Conservation (phyloP, 1,140 invertebrate species). For the Drosophila teissieri region DNA sequence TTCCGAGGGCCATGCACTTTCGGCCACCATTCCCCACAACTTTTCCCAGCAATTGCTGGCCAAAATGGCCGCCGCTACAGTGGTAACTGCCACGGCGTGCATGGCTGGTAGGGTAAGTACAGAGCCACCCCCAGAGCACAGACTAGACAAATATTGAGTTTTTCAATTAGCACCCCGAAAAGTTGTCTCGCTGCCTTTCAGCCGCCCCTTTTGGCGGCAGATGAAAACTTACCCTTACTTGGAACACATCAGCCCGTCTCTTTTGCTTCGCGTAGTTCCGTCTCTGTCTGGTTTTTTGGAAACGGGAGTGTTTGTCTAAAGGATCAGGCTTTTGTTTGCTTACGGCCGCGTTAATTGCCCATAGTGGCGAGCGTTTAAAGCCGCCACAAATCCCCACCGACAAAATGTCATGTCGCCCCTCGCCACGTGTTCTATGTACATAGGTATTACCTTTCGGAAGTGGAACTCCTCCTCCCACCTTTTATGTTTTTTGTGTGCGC, state of each 20-base stretch:
- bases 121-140: constrained; percentile 53
- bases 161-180: constrained; percentile 78
- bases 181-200: constrained; percentile 29
- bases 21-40: constrained; percentile 41
- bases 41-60: constrained; percentile 58
- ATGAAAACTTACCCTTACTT: constrained; percentile 31
- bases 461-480: constrained; percentile 9
- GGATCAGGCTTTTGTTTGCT: constrained; percentile 77
- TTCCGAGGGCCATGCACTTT: constrained; percentile 16
- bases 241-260: constrained; percentile 7
- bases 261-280: background rate
- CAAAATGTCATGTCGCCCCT: constrained; percentile 55
- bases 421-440: constrained; percentile 14
- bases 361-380: constrained; percentile 82
- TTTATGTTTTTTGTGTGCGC: constrained; percentile 46
- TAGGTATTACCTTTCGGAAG: constrained; percentile 20
- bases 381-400: constrained; percentile 74
- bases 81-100: constrained; percentile 23
- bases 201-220: constrained; percentile 22
- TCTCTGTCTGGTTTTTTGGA: constrained; percentile 11
- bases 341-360: constrained; percentile 80
- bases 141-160: constrained; percentile 77
- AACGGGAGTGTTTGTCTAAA: constrained; percentile 71
- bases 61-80: constrained; percentile 68
- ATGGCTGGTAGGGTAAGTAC: constrained; percentile 5